phyloP scores from a whole-genome alignment of 2,797 vertebrate genomes.

The Ciconia nigra region DNA sequence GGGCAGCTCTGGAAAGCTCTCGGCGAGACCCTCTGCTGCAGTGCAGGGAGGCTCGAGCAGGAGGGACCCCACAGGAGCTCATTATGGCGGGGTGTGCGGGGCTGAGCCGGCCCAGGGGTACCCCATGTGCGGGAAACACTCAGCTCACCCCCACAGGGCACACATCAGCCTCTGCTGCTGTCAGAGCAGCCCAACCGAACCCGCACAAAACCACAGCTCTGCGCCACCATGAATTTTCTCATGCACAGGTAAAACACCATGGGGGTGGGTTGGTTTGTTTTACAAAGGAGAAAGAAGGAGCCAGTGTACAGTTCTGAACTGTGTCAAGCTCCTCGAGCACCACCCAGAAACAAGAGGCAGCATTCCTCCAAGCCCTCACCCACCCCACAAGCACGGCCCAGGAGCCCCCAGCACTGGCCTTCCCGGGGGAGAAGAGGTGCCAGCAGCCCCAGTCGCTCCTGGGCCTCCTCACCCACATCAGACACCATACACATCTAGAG shows the following conservation, averaged over 20 bases:
- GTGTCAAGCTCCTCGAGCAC: background rate
- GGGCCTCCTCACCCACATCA: background rate
- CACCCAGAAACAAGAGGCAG: background rate
- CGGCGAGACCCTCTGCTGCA: rapidly evolving
- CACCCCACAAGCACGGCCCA: rapidly evolving
- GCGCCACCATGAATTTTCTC: background rate
- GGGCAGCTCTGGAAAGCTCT: background rate
- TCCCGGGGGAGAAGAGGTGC: background rate
- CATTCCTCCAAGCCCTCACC: background rate
- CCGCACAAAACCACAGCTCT: rapidly evolving
- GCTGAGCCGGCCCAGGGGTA: background rate
- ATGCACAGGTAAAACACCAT: background rate
- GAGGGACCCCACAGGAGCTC: background rate
- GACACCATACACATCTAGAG: background rate
- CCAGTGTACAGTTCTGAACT: background rate
- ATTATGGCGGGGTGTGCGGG: background rate
- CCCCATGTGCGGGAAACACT: background rate
- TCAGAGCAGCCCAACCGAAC: background rate
- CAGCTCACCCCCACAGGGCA: no score
- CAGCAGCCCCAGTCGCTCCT: background rate
- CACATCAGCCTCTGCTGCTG: background rate
- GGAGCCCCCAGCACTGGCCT: background rate
- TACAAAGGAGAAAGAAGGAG: background rate
- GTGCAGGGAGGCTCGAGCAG: background rate
- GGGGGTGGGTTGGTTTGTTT: background rate